A percentile compares a stretch with the other conserved stretches of the same genome.
These are phyloP conservation scores for Pogonomyrmex barbatus DNA, from an alignment of 1,140 invertebrate genomes.

Conservation along the genomic window DNA sequence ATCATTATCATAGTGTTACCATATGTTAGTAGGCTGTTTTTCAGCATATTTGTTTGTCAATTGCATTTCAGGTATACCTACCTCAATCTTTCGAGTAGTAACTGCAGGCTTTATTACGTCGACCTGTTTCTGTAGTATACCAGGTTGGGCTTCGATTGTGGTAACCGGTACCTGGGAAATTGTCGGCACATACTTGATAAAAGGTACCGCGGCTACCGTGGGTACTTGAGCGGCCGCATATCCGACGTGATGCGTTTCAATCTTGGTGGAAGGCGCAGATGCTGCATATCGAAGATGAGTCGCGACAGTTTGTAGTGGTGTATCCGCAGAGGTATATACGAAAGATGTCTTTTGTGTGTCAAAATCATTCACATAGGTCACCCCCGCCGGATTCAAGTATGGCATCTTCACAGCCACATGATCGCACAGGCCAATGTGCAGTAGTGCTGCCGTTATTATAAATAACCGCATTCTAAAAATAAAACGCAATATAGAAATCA, in stretches of 20 bases:
- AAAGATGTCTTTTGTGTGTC: background rate
- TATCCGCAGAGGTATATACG: background rate
- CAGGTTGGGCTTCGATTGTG: background rate
- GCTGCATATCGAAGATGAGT: background rate
- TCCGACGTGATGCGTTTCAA: constrained; percentile 10
- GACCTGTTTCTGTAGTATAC: background rate
- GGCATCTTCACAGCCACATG: background rate
- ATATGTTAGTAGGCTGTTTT: too few relatives aligned
- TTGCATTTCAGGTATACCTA: background rate
- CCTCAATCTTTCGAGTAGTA: background rate
- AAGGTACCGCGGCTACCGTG: background rate
- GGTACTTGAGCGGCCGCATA: background rate
- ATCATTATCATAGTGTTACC: too few relatives aligned
- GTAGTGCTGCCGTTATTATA: background rate
- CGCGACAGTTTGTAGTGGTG: background rate
- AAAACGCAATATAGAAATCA: background rate
- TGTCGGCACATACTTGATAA: background rate
- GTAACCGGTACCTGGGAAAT: background rate
- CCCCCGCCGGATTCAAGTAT: constrained; percentile 9
- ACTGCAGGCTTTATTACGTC: background rate
- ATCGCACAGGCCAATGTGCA: background rate
- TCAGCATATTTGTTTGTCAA: background rate
- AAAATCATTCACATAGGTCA: background rate
- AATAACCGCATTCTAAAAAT: background rate
- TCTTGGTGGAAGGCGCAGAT: background rate